Conservation (phyloP, 2,113 vertebrate species). For the Dascyllus trimaculatus region DNA sequence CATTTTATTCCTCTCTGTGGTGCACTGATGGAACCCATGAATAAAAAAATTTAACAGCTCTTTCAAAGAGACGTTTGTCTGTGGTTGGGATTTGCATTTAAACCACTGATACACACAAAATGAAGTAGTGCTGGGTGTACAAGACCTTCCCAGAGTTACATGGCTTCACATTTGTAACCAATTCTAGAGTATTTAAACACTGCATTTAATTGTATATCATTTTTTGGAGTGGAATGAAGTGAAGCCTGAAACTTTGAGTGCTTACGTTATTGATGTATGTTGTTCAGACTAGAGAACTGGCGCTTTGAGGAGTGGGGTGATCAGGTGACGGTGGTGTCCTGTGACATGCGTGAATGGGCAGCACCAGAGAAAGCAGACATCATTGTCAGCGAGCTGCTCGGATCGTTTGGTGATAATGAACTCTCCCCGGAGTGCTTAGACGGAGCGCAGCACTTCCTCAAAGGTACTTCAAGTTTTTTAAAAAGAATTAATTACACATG, state of each 20-base stretch:
- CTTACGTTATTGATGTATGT: not conserved
- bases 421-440: constrained; percentile 94
- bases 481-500: not conserved
- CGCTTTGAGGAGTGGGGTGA: constrained; percentile 96
- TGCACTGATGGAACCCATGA: too few relatives aligned
- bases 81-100: not conserved
- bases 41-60: too few relatives aligned
- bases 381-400: constrained; percentile 93
- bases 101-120: not conserved
- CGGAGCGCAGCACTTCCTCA: constrained; percentile 93
- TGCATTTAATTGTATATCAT: not conserved
- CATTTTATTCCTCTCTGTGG: not conserved
- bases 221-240: not conserved
- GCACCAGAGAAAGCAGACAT: constrained; percentile 94
- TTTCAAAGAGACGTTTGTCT: not conserved
- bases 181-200: too few relatives aligned
- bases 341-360: constrained; percentile 93
- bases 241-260: not conserved
- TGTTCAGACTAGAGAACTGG: constrained; percentile 91
- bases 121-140: too few relatives aligned
- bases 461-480: constrained; percentile 80
- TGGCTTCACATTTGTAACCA: not conserved
- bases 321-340: constrained; percentile 92
- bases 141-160: not conserved
- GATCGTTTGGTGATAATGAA: constrained; percentile 95